phyloP scores from a whole-genome alignment of 1,140 invertebrate species.

The Psilanteris sp. region DNA sequence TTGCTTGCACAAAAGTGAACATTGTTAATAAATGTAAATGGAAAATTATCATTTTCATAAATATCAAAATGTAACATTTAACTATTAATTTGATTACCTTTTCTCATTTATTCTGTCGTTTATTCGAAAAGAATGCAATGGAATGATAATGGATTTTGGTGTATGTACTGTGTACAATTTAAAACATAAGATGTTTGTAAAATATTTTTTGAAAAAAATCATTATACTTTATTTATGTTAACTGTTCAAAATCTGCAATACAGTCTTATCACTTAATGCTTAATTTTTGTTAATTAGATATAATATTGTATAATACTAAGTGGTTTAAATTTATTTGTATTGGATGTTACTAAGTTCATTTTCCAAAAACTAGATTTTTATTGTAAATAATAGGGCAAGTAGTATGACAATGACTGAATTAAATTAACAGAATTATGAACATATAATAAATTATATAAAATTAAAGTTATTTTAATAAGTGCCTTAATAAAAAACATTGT shows the following conservation, averaged over 20 bases:
- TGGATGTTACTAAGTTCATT: conserved; percentile 31
- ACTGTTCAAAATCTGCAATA: conserved; percentile 9
- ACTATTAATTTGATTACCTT: conserved; percentile 28
- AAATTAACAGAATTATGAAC: conserved; percentile 17
- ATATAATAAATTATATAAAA: conserved; percentile 26
- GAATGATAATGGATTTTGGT: conserved; percentile 63
- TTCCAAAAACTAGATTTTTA: conserved; percentile 45
- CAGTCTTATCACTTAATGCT: conserved; percentile 4
- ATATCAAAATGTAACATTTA: conserved; percentile 37
- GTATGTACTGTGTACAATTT: conserved; percentile 77
- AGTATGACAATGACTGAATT: conserved; percentile 27
- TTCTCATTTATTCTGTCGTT: conserved; percentile 46
- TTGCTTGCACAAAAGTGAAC: conserved; percentile 16
- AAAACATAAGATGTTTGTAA: conserved; percentile 26
- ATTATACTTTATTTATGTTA: not conserved
- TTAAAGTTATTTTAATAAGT: conserved; percentile 19
- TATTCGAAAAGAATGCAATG: conserved; percentile 45
- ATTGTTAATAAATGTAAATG: conserved; percentile 13
- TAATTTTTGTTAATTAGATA: conserved; percentile 29
- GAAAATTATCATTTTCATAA: conserved; percentile 5
- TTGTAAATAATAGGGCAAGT: conserved; percentile 50
- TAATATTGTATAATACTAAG: conserved; percentile 32
- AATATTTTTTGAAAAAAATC: conserved; percentile 19
- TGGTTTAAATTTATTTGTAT: conserved; percentile 30
- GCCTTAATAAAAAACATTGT: too few relatives aligned